A percentile compares a stretch with the other conserved stretches of the same genome.
phyloP scores from a whole-genome alignment of 2,113 vertebrate genomes.

The Pseudolaguvia tuberculata region DNA sequence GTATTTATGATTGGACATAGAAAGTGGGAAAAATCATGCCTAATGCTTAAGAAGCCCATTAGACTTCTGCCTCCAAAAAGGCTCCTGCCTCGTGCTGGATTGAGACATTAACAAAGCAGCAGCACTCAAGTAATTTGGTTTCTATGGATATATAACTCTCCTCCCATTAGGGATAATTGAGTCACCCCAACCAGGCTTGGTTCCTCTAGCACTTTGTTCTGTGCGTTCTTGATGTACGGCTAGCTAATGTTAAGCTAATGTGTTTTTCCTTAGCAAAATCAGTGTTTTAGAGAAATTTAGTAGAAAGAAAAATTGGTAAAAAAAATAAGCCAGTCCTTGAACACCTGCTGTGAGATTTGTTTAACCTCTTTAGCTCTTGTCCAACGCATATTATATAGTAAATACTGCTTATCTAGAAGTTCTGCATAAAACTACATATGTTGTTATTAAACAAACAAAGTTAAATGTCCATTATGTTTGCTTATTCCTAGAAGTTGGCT shows the following conservation, averaged over 20 bases:
- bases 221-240: constrained; percentile 26
- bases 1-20: constrained; percentile 7
- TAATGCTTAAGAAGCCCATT: constrained; percentile 19
- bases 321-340: neutral
- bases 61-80: constrained; percentile 16
- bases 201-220: constrained; percentile 29
- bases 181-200: constrained; percentile 30
- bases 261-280: neutral
- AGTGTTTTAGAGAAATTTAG: neutral
- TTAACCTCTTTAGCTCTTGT: neutral
- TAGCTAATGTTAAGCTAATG: neutral
- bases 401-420: neutral
- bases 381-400: neutral
- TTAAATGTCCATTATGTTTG: neutral
- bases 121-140: constrained; percentile 42
- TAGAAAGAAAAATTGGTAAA: neutral
- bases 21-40: constrained; percentile 6
- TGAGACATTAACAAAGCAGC: constrained; percentile 26
- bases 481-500: neutral
- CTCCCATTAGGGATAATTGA: constrained; percentile 45
- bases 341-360: neutral
- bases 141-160: constrained; percentile 44
- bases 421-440: neutral
- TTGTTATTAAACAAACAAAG: neutral
- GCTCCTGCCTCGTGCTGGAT: constrained; percentile 13